phyloP scores from a whole-genome alignment of 2,113 vertebrate species.

The Panthera tigris region DNA sequence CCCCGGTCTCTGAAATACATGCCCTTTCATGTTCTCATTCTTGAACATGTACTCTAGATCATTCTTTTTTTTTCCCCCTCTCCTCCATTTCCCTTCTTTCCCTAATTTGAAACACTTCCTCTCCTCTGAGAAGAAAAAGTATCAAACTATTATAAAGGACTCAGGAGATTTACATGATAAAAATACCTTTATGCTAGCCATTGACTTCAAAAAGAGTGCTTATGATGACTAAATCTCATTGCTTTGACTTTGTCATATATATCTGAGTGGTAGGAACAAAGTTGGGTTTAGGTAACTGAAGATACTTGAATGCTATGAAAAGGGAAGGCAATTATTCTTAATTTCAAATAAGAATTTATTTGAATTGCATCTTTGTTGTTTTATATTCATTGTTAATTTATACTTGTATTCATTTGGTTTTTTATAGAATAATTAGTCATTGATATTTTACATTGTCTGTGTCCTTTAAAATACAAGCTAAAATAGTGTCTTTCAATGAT shows the following conservation, averaged over 20 bases:
- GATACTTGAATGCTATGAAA: not conserved
- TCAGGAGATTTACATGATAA: not conserved
- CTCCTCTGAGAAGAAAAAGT: not conserved
- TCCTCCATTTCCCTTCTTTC: not conserved
- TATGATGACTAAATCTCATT: not conserved
- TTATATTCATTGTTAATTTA: slow-evolving; percentile 40
- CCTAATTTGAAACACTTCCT: not conserved
- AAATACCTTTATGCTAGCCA: not conserved
- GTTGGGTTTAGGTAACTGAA: not conserved
- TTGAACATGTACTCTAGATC: not conserved
- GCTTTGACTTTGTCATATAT: not conserved
- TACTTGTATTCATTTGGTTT: not conserved
- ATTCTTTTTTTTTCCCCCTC: not conserved
- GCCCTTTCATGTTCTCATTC: not conserved
- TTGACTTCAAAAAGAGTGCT: slow-evolving; percentile 9
- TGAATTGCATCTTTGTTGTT: not conserved
- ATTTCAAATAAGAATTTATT: not conserved
- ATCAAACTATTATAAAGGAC: not conserved
- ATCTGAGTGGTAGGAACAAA: not conserved
- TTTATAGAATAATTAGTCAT: not conserved
- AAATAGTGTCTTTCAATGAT: not conserved
- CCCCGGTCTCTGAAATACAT: not conserved
- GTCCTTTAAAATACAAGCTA: slow-evolving; percentile 3
- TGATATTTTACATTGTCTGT: not conserved
- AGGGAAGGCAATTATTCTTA: not conserved